These are phyloP conservation scores for Apogon talboti DNA, from an alignment of 2,797 vertebrate species.

Conservation along the genomic window DNA sequence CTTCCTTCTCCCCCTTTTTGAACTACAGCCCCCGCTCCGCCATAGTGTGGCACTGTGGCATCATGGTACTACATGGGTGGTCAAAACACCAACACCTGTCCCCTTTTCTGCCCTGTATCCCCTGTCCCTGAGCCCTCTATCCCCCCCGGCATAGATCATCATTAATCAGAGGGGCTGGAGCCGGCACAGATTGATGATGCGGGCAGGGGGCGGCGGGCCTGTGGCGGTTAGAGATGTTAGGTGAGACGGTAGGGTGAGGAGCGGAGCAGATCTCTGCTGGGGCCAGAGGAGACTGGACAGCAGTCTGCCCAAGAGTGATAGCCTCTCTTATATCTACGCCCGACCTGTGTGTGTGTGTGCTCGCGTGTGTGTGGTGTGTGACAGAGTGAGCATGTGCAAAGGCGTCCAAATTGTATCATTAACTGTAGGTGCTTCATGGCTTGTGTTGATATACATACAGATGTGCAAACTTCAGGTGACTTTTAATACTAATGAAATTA, in stretches of 20 bases:
- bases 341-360: constrained; percentile 31
- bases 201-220: constrained; percentile 71
- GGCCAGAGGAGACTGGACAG: constrained; percentile 78
- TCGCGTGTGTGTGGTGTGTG: not conserved
- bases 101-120: constrained; percentile 66
- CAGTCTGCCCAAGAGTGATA: constrained; percentile 74
- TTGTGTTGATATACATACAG: constrained; percentile 9
- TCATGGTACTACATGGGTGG: constrained; percentile 61
- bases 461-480: not conserved
- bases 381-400: constrained; percentile 1
- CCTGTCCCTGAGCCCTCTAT: constrained; percentile 59
- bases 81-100: constrained; percentile 70
- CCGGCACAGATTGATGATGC: constrained; percentile 82
- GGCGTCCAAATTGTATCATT: constrained; percentile 26
- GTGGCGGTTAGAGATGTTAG: constrained; percentile 78
- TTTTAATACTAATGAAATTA: no score
- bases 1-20: constrained; percentile 48
- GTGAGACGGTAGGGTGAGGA: constrained; percentile 75
- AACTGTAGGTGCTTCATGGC: constrained; percentile 26
- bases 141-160: constrained; percentile 72
- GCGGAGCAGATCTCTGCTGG: constrained; percentile 73
- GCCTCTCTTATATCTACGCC: constrained; percentile 53
- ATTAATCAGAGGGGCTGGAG: constrained; percentile 82
- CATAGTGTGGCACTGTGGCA: constrained; percentile 69
- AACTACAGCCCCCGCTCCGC: constrained; percentile 55